phyloP scores from a whole-genome alignment of 2,797 vertebrate species.

The Alauda arvensis region DNA sequence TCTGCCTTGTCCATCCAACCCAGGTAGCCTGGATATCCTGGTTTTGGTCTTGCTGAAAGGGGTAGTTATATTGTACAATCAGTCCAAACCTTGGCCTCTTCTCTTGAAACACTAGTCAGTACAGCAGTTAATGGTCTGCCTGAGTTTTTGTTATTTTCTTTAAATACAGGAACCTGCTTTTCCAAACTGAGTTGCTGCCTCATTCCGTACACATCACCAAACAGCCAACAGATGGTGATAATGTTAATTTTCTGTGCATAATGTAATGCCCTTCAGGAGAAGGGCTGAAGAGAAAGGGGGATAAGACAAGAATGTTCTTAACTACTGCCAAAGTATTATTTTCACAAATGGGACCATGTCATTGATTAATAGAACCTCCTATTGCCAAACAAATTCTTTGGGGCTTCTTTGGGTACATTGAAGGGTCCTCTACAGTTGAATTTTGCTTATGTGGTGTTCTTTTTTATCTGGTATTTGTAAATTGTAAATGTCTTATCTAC shows the following conservation, averaged over 20 bases:
- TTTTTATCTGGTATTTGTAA: background rate
- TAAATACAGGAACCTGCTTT: background rate
- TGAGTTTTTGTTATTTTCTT: background rate
- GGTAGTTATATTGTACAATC: background rate
- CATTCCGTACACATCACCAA: conserved; percentile 17
- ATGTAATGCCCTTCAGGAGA: conserved; percentile 10
- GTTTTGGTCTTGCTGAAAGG: background rate
- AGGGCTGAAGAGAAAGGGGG: conserved; percentile 13
- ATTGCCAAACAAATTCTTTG: background rate
- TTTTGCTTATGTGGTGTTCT: background rate
- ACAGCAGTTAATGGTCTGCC: background rate
- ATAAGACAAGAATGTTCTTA: background rate
- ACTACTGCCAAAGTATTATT: background rate
- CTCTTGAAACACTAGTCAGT: background rate
- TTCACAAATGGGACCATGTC: background rate
- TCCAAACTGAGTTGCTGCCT: background rate
- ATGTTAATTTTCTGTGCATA: conserved; percentile 4
- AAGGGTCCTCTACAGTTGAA: background rate
- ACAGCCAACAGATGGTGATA: conserved; percentile 51
- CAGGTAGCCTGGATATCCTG: background rate
- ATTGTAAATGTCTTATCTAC: background rate
- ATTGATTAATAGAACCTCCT: background rate
- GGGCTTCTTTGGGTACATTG: background rate
- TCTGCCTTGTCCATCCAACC: background rate
- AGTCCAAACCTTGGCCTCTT: background rate